A percentile compares a stretch with the other conserved stretches of the same genome.
These are phyloP conservation scores for Amblyteles armatorius DNA, from an alignment of 2,888 invertebrate species.

Conservation along the genomic window DNA sequence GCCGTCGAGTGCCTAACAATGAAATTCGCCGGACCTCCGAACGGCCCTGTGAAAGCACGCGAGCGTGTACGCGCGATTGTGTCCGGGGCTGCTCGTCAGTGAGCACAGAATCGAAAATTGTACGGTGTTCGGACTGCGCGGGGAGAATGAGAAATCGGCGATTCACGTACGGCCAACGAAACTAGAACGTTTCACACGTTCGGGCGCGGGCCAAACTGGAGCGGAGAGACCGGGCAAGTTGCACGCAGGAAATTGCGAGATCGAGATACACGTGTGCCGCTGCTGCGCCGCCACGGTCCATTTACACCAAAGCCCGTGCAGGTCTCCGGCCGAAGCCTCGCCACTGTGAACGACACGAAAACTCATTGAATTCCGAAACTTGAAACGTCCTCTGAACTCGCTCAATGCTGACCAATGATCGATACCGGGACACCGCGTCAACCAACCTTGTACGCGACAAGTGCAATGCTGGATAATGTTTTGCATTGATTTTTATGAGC, in stretches of 20 bases:
- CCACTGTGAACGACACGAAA: conserved; percentile 15
- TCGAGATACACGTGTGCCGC: conserved; percentile 45
- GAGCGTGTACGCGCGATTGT: not conserved
- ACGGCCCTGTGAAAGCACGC: conserved; percentile 3
- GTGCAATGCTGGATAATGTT: not conserved
- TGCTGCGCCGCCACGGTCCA: not conserved
- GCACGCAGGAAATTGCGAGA: conserved; percentile 62
- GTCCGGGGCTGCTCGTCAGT: conserved; percentile 26
- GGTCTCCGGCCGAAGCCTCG: not conserved
- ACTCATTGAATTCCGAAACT: conserved; percentile 10
- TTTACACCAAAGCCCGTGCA: not conserved
- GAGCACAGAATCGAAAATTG: conserved; percentile 37
- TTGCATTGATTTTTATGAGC: not conserved
- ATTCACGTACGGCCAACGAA: conserved; percentile 47
- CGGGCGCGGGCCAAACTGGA: conserved; percentile 33
- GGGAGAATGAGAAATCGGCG: conserved; percentile 63
- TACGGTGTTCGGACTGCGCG: conserved; percentile 55
- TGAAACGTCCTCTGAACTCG: not conserved
- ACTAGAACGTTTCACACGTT: conserved; percentile 56
- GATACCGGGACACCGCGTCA: not conserved
- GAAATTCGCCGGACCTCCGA: conserved; percentile 27
- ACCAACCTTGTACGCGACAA: not conserved
- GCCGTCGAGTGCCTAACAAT: conserved; percentile 26
- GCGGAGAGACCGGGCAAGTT: conserved; percentile 33
- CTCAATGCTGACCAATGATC: not conserved